These are phyloP conservation scores for Macaca nemestrina DNA, from an alignment of 2,113 vertebrate genomes.

Conservation along the genomic window DNA sequence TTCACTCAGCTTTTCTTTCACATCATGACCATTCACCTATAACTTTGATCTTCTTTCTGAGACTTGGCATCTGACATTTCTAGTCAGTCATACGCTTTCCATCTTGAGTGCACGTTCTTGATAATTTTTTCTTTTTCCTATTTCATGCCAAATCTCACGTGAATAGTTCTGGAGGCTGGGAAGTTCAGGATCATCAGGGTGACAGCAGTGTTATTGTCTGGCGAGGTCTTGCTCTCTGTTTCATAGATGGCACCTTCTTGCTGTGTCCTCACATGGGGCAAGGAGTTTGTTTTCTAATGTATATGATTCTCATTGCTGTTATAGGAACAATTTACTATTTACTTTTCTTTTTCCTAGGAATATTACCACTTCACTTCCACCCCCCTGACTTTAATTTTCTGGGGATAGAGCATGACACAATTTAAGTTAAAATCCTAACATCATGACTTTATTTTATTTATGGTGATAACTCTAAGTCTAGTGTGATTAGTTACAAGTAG, in stretches of 20 bases:
- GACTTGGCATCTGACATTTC: neutral
- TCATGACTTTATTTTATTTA: conserved; percentile 36
- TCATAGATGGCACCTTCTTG: too few species aligned
- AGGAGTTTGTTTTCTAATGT: neutral
- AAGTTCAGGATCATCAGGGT: too few species aligned
- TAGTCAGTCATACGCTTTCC: neutral
- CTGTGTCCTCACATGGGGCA: too few species aligned
- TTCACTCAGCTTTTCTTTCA: neutral
- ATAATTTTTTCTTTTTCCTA: too few species aligned
- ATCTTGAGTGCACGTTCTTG: too few species aligned
- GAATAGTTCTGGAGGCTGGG: too few species aligned
- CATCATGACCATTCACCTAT: neutral
- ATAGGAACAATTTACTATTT: neutral
- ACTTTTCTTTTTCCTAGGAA: neutral
- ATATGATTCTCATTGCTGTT: neutral
- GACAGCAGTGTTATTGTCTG: too few species aligned
- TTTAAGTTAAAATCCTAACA: conserved; percentile 29
- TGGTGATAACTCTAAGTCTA: neutral
- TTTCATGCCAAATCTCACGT: too few species aligned
- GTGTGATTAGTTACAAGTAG: conserved; percentile 18
- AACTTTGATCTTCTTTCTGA: neutral
- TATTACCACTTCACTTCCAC: conserved; percentile 14
- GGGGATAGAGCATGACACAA: neutral
- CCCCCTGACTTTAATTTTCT: conserved; percentile 32
- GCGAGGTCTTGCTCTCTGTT: too few species aligned